phyloP scores from a whole-genome alignment of 1,140 invertebrate genomes.

The Reticulitermes speratus region DNA sequence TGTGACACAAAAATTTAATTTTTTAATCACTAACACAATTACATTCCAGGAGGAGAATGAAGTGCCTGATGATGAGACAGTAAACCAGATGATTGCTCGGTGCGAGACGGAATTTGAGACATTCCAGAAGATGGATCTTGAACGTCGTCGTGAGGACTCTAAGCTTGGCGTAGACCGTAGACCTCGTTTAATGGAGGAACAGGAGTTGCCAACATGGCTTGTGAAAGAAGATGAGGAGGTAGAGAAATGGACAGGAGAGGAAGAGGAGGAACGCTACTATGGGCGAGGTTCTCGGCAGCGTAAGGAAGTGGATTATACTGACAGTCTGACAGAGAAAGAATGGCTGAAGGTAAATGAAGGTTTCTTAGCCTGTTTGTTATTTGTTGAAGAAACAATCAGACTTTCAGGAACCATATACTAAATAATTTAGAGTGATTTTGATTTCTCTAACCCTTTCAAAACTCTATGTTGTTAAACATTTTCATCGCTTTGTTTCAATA shows the following conservation, averaged over 20 bases:
- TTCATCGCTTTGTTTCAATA: slow-evolving; percentile 22
- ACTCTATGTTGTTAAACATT: background rate
- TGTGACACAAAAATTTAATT: too few relatives aligned
- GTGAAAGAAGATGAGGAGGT: slow-evolving; percentile 61
- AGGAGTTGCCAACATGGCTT: slow-evolving; percentile 63
- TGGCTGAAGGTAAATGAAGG: slow-evolving; percentile 55
- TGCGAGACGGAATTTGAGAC: slow-evolving; percentile 65
- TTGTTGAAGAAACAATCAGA: background rate
- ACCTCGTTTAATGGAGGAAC: slow-evolving; percentile 62
- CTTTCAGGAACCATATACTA: background rate
- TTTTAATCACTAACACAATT: background rate
- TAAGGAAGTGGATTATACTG: slow-evolving; percentile 71
- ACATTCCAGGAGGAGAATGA: slow-evolving; percentile 62
- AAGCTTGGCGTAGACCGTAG: slow-evolving; percentile 45
- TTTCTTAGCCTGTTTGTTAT: background rate
- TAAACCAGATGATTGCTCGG: slow-evolving; percentile 74
- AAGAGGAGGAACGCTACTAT: slow-evolving; percentile 44
- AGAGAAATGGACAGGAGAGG: slow-evolving; percentile 46
- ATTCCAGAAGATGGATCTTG: slow-evolving; percentile 67
- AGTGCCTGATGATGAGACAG: slow-evolving; percentile 71
- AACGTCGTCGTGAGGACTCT: slow-evolving; percentile 56
- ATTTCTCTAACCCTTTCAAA: background rate
- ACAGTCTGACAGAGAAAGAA: slow-evolving; percentile 64
- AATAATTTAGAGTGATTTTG: background rate
- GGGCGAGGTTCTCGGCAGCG: slow-evolving; percentile 56